Conservation (phyloP, 2,797 vertebrate genomes). For the Petrocephalus schoutedeni region DNA sequence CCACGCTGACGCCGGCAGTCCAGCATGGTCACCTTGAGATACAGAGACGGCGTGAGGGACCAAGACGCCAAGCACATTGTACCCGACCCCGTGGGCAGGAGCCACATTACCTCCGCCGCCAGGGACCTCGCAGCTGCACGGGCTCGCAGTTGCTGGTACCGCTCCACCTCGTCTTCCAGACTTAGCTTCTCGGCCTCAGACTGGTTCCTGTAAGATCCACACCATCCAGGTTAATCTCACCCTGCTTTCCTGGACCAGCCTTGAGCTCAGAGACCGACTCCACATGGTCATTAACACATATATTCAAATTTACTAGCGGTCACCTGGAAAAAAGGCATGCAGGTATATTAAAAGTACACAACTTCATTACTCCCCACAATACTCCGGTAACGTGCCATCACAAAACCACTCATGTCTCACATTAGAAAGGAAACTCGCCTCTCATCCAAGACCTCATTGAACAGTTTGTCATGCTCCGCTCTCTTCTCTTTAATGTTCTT, state of each 20-base stretch:
- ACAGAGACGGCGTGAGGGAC: neutral
- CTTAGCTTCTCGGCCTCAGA: conserved; percentile 69
- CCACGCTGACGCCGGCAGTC: conserved; percentile 57
- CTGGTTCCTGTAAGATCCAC: conserved; percentile 61
- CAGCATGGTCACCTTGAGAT: conserved; percentile 63
- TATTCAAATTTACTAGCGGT: neutral
- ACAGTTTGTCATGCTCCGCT: conserved; percentile 47
- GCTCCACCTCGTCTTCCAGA: conserved; percentile 72
- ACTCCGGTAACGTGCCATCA: neutral
- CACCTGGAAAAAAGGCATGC: neutral
- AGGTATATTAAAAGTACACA: neutral
- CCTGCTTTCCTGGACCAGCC: neutral
- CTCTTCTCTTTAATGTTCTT: conserved; percentile 59
- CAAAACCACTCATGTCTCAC: neutral
- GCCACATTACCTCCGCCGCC: conserved; percentile 66
- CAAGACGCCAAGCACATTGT: neutral
- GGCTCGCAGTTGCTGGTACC: conserved; percentile 43
- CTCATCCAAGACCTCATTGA: conserved; percentile 58
- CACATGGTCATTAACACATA: neutral
- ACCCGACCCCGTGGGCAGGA: neutral
- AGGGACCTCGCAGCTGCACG: conserved; percentile 59
- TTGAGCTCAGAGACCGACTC: neutral
- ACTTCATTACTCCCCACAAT: neutral
- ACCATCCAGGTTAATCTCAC: neutral
- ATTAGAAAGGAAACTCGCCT: conserved; percentile 56